These are phyloP conservation scores for Emydoidea blandingii DNA, from an alignment of 2,797 vertebrate species.

Conservation along the genomic window DNA sequence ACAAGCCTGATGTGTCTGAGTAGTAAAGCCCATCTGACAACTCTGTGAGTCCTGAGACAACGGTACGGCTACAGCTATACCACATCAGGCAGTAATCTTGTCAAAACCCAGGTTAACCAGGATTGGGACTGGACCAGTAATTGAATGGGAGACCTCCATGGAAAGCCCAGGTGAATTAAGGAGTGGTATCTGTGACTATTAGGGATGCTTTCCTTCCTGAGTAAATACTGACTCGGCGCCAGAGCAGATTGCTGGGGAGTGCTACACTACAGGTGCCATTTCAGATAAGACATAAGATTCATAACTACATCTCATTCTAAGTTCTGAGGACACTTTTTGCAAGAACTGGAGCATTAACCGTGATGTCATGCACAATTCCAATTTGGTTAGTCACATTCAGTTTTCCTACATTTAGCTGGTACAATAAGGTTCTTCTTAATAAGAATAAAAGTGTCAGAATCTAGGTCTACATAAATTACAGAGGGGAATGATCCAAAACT, in stretches of 20 bases:
- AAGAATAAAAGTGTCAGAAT: not conserved
- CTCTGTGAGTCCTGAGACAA: not conserved
- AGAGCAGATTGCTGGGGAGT: not conserved
- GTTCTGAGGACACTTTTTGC: not conserved
- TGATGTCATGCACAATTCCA: not conserved
- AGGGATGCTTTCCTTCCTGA: not conserved
- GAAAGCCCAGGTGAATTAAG: not conserved
- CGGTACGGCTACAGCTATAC: not conserved
- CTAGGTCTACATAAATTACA: not conserved
- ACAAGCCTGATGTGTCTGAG: not conserved
- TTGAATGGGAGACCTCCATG: not conserved
- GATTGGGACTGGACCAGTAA: not conserved
- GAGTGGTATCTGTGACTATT: not conserved
- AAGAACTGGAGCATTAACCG: not conserved
- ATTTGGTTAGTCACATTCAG: not conserved
- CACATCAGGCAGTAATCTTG: not conserved
- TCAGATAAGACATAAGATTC: not conserved
- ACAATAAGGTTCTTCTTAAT: not conserved
- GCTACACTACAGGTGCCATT: not conserved
- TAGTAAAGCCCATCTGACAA: not conserved
- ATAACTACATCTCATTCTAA: not conserved
- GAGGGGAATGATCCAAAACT: not conserved
- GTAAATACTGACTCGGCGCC: not conserved
- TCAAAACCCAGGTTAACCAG: constrained; percentile 18
- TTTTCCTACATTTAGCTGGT: not conserved